phyloP scores from a whole-genome alignment of 2,797 vertebrate genomes.

The Acanthurus lineatus region DNA sequence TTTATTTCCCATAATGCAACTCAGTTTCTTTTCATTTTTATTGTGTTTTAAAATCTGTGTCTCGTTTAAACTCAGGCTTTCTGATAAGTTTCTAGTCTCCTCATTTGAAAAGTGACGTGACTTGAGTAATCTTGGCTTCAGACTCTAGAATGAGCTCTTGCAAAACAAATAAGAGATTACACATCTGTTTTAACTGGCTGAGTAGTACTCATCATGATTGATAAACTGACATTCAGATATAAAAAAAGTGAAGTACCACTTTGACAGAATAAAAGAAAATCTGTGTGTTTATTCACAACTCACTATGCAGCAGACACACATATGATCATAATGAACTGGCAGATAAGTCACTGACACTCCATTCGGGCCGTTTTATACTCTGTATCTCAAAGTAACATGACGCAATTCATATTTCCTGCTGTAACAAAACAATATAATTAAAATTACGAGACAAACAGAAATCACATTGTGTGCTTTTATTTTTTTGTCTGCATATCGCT shows the following conservation, averaged over 20 bases:
- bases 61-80: neutral
- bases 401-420: neutral
- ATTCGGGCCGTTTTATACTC: neutral
- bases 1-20: neutral
- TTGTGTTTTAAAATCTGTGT: neutral
- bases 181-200: conserved; percentile 4
- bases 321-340: neutral
- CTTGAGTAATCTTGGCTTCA: neutral
- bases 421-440: neutral
- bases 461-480: neutral
- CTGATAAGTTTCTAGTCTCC: neutral
- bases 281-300: neutral
- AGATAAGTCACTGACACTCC: conserved; percentile 6
- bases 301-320: neutral
- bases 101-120: neutral
- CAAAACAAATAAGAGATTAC: neutral
- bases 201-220: neutral
- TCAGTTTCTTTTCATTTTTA: neutral
- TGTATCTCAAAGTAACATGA: neutral
- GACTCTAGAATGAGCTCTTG: neutral
- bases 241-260: neutral
- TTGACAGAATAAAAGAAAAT: conserved; percentile 5
- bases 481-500: neutral
- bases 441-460: neutral
- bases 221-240: neutral